Evolutionary conservation across 2,888 invertebrate genomes (phyloP).

Genomic region (Petrophora chlorosata): DNA sequence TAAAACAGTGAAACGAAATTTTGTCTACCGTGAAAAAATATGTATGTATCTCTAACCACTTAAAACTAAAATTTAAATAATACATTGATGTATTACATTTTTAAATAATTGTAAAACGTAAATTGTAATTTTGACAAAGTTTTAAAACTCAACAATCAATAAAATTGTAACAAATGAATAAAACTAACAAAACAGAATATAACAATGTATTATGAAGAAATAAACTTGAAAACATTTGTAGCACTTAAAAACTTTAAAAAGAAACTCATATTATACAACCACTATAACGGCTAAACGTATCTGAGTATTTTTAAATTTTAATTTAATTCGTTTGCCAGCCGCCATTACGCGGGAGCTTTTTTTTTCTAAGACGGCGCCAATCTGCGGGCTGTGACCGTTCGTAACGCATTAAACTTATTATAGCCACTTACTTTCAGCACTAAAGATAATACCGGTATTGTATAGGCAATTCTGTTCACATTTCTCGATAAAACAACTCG

Average conservation of each 20-base stretch:
- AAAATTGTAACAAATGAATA: slow-evolving; percentile 10
- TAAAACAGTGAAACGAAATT: too few species aligned
- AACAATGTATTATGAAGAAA: slow-evolving; percentile 7
- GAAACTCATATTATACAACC: slow-evolving; percentile 15
- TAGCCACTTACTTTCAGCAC: slow-evolving; percentile 70
- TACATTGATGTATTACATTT: too few species aligned
- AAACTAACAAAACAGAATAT: slow-evolving; percentile 8
- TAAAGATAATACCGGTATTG: slow-evolving; percentile 77
- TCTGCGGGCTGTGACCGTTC: slow-evolving; percentile 58
- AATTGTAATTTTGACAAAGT: too few species aligned
- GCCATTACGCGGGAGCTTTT: slow-evolving; percentile 49
- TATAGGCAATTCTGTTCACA: slow-evolving; percentile 71
- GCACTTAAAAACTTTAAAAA: slow-evolving; percentile 23
- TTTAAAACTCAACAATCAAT: slow-evolving; percentile 2
- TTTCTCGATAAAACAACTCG: slow-evolving; percentile 70
- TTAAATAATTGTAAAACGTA: too few species aligned
- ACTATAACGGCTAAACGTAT: slow-evolving; percentile 29
- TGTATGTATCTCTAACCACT: too few species aligned
- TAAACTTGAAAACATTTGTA: slow-evolving; percentile 19
- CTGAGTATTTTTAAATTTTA: slow-evolving; percentile 33
- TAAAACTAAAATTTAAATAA: too few species aligned
- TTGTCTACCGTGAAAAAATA: too few species aligned
- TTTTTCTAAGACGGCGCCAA: slow-evolving; percentile 64
- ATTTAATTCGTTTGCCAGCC: slow-evolving; percentile 38
- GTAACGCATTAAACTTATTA: slow-evolving; percentile 72